These are phyloP conservation scores for Spilosoma lubricipeda DNA, from an alignment of 2,888 invertebrate species.

Conservation along the genomic window DNA sequence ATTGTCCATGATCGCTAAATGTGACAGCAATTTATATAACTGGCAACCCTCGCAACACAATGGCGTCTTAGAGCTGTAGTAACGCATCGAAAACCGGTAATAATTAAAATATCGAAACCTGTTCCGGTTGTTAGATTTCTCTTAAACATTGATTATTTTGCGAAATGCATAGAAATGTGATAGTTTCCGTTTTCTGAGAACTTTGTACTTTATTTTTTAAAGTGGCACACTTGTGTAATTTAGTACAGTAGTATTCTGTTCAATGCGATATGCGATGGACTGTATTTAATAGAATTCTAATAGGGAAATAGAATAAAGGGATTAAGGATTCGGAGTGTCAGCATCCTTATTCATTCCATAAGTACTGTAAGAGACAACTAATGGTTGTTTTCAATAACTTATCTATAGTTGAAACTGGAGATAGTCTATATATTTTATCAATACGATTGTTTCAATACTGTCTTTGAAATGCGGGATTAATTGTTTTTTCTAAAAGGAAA, in stretches of 20 bases:
- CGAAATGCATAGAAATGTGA: conserved; percentile 35
- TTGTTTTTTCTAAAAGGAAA: too few species aligned
- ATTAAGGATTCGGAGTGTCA: too few species aligned
- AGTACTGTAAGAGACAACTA: too few species aligned
- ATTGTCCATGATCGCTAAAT: neutral
- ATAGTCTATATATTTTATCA: too few species aligned
- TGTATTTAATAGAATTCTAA: neutral
- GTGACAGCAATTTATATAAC: conserved; percentile 2
- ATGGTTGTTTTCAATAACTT: too few species aligned
- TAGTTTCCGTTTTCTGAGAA: conserved; percentile 12
- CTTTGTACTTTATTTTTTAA: neutral
- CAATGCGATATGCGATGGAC: neutral
- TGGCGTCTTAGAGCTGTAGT: conserved; percentile 25
- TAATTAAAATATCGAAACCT: conserved; percentile 38
- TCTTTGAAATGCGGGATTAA: too few species aligned
- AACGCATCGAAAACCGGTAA: conserved; percentile 37
- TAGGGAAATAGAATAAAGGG: too few species aligned
- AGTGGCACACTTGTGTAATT: neutral
- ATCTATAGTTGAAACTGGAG: too few species aligned
- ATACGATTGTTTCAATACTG: too few species aligned
- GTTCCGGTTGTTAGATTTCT: conserved; percentile 46
- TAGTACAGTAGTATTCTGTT: neutral
- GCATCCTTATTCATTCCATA: too few species aligned
- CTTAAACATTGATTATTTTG: conserved; percentile 36
- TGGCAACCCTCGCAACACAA: conserved; percentile 29